phyloP scores from a whole-genome alignment of 2,888 invertebrate species.

The Melanophora roralis region DNA sequence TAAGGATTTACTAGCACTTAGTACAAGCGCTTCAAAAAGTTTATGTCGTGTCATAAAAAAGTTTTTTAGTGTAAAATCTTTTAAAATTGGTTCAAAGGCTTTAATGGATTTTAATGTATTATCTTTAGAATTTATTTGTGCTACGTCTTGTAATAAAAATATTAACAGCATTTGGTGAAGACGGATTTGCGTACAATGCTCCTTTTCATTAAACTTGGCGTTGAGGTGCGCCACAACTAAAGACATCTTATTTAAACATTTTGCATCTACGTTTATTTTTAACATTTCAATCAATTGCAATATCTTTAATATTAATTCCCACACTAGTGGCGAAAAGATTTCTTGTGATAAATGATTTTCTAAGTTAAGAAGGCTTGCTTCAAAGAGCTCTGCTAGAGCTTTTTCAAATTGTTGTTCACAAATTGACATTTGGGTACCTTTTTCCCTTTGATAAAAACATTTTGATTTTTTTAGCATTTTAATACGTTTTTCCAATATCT shows the following conservation, averaged over 20 bases:
- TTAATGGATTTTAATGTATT: not conserved
- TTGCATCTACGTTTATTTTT: slow-evolving; percentile 31
- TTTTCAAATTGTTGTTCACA: slow-evolving; percentile 66
- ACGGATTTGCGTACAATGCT: slow-evolving; percentile 67
- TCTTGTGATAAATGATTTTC: slow-evolving; percentile 44
- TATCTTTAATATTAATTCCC: slow-evolving; percentile 60
- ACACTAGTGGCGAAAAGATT: slow-evolving; percentile 56
- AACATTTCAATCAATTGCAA: slow-evolving; percentile 52
- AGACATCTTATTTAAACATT: slow-evolving; percentile 56
- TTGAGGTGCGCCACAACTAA: slow-evolving; percentile 57
- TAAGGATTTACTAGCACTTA: slow-evolving; percentile 23
- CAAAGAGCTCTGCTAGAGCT: slow-evolving; percentile 66
- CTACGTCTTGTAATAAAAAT: slow-evolving; percentile 66
- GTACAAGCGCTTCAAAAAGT: not conserved
- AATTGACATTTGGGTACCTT: not conserved
- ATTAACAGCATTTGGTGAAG: slow-evolving; percentile 68
- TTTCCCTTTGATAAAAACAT: slow-evolving; percentile 27
- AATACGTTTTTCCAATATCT: slow-evolving; percentile 66
- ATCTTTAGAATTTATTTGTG: slow-evolving; percentile 34
- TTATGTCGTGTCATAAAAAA: slow-evolving; percentile 56
- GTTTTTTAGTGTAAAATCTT: slow-evolving; percentile 65
- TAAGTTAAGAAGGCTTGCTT: slow-evolving; percentile 64
- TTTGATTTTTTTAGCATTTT: slow-evolving; percentile 60
- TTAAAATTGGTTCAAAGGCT: slow-evolving; percentile 60
- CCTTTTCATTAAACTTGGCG: slow-evolving; percentile 49